Evolutionary conservation across 2,797 vertebrate genomes (phyloP).

Genomic region (Kryptopterus vitreolus): DNA sequence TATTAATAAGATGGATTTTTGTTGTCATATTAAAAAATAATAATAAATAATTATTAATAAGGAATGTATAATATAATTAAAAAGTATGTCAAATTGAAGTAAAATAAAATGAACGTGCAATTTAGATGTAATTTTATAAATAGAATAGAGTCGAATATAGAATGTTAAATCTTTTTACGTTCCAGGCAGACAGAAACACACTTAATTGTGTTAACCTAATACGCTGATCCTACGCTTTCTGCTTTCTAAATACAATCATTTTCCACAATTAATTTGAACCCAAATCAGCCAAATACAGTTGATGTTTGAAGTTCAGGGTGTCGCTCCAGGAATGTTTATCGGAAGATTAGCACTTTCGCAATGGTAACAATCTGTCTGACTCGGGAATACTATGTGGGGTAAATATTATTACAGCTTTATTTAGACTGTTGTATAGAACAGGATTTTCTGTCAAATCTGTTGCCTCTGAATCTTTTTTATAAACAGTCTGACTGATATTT

Average conservation of each 20-base stretch:
- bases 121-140: too few species aligned
- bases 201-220: too few species aligned
- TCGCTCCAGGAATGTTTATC: background rate
- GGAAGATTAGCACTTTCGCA: background rate
- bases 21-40: too few species aligned
- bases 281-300: background rate
- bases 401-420: too few species aligned
- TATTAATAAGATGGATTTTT: background rate
- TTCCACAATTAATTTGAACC: background rate
- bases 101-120: too few species aligned
- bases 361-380: background rate
- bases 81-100: too few species aligned
- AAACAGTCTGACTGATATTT: background rate
- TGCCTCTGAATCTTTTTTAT: background rate
- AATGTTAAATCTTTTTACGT: too few species aligned
- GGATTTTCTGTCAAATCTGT: background rate
- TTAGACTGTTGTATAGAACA: background rate
- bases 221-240: background rate
- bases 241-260: background rate
- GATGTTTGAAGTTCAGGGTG: background rate
- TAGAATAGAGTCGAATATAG: too few species aligned
- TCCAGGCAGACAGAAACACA: too few species aligned
- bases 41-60: too few species aligned
- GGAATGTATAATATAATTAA: too few species aligned
- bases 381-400: background rate